These are phyloP conservation scores for Oxygymnocypris stewartii DNA, from an alignment of 2,113 vertebrate genomes.

Conservation along the genomic window DNA sequence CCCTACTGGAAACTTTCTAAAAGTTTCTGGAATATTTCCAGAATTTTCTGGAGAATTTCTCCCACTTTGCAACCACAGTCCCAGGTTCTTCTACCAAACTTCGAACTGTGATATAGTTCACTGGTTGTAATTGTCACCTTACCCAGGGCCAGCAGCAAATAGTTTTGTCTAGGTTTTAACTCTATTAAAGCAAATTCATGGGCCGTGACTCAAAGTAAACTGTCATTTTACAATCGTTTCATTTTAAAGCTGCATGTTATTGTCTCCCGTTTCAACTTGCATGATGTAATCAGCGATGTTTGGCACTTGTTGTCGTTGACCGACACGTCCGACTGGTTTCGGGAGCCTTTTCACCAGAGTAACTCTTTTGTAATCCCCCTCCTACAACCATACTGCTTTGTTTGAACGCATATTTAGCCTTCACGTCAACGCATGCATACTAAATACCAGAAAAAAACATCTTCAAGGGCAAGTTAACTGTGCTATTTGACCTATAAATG, in stretches of 20 bases:
- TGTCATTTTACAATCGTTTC: not conserved
- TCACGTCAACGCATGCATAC: not conserved
- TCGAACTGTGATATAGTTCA: not conserved
- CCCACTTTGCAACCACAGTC: not conserved
- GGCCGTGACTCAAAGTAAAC: not conserved
- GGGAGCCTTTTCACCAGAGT: not conserved
- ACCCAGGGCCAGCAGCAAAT: not conserved
- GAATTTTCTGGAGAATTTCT: not conserved
- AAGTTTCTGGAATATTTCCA: not conserved
- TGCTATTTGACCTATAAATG: not conserved
- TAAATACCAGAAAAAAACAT: slow-evolving; percentile 3
- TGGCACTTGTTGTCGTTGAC: not conserved
- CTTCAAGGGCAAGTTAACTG: not conserved
- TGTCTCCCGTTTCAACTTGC: not conserved
- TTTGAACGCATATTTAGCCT: slow-evolving; percentile 23
- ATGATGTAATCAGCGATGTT: slow-evolving; percentile 7
- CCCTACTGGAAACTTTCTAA: too few species aligned
- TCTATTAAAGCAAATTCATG: not conserved
- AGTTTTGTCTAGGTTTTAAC: not conserved
- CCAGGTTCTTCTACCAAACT: not conserved
- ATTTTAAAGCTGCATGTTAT: not conserved
- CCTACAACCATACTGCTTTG: not conserved
- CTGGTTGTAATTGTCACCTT: not conserved
- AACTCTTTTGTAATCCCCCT: not conserved
- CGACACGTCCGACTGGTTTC: slow-evolving; percentile 46